Conservation (phyloP, 2,888 invertebrate species). For the Deilephila elpenor region DNA sequence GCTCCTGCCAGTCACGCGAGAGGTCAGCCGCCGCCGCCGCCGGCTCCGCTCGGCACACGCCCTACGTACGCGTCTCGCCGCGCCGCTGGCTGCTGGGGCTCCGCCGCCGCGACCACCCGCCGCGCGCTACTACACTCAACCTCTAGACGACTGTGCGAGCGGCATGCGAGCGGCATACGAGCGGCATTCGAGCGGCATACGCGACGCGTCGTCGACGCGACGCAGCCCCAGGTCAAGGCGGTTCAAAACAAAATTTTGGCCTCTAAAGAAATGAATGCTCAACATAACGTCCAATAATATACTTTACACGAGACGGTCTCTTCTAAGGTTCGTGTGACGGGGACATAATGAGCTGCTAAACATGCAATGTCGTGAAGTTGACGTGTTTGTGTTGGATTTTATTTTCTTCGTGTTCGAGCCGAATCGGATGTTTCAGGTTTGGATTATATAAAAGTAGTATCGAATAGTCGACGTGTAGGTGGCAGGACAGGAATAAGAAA, state of each 20-base stretch:
- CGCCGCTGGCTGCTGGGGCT: conserved; percentile 59
- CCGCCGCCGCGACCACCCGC: conserved; percentile 48
- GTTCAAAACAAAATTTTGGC: conserved; percentile 66
- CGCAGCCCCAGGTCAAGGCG: conserved; percentile 75
- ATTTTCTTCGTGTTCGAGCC: conserved; percentile 67
- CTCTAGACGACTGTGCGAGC: conserved; percentile 12
- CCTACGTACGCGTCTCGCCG: conserved; percentile 65
- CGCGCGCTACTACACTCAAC: conserved; percentile 31
- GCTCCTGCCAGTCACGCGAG: conserved; percentile 87
- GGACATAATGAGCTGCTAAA: conserved; percentile 81
- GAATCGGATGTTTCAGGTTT: conserved; percentile 57
- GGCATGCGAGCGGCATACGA: conserved; percentile 16
- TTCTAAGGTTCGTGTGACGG: conserved; percentile 80
- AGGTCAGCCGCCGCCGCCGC: conserved; percentile 61
- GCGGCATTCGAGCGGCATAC: conserved; percentile 42
- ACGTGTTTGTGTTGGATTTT: conserved; percentile 70
- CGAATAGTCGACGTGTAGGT: conserved; percentile 58
- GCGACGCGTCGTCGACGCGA: conserved; percentile 53
- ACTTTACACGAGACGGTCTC: conserved; percentile 76
- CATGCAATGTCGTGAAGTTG: conserved; percentile 82
- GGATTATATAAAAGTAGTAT: conserved; percentile 35
- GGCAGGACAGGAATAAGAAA: conserved; percentile 60
- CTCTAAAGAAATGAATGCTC: conserved; percentile 71
- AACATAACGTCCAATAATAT: conserved; percentile 72
- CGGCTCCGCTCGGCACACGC: conserved; percentile 61